Evolutionary conservation across 2,113 vertebrate genomes (phyloP), one percentile per base, ranked within the genome.

Genomic region (Myodes glareolus): DNA sequence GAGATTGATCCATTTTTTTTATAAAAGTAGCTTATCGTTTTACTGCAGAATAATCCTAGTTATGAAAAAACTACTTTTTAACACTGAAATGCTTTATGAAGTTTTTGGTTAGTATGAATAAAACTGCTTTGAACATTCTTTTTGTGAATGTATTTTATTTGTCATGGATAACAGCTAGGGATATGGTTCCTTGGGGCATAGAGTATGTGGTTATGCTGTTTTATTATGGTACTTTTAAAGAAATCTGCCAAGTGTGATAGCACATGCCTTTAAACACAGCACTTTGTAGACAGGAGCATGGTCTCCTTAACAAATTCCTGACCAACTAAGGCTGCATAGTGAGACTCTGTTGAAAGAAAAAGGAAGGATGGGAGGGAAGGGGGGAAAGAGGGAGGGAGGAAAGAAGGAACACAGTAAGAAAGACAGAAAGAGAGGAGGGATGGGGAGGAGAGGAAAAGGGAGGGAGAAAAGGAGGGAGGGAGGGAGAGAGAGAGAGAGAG

Each of bases 81-180:
- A 76, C 5, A 90, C 52, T 23, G 68, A 31, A 87, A 50, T 86
- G 17, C 31, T 84, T 96, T 94, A n/a, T 96, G 58, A 65, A 39
- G 31, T 82, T 93, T 88, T 63, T 63, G 12, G 12, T 14, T 58
- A 58, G 36, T 82, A 27, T 82, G 80, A 61, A n/a, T 82, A 82
- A 82, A 58, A 58, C 27, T 84, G 2, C 63, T 73, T 7, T 50
- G 29, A 81, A 45, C 52, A 92, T 90, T 94, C 55, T 78, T 96
- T 88, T 50, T 89, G 36, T 63, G 92, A 67, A 55, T 50, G 63
- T 81, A 39, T 92, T 86, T 93, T 29, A 67, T 93, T 94, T 87
- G 65, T 94, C 25, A 72, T 97, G 88, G 78, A 86, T 76, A 80
- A 80, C 50, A 92, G 67, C 47, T 92, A 80, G 84, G 36, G 75